Evolutionary conservation across 2,888 invertebrate species (phyloP), one percentile per base, ranked within the genome.

Genomic region (Pinctada fucata): DNA sequence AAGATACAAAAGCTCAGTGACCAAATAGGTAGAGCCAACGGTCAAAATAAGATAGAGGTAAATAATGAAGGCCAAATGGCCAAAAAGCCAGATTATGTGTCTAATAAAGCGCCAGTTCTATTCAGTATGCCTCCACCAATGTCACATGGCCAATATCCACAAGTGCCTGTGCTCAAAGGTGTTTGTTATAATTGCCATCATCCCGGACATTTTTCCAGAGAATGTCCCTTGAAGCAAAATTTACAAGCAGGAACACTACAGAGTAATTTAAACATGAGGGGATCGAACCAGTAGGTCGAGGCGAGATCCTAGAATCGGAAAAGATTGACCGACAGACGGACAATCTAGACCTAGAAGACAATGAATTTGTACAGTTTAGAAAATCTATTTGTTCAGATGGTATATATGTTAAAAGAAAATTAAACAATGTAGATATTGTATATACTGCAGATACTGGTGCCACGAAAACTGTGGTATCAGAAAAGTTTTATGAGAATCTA

Each of bases 381-480:
- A 63, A 63, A 63, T 63, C 13, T 16, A 13, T 63, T n/a, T n/a
- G n/a, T n/a, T n/a, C n/a, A n/a, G n/a, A 16, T 76, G 76, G 71
- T 8, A 13, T 64, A 10, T 64, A 74, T 51, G 50, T 66, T 1
- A 63, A 45, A 31, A 67, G 72, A 72, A 65, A 48, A 16, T 63
- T 68, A 3, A 16, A 67, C 10, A 58, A 48, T 16, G 51, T 72
- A 5, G 4, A 49, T 49, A 8, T 66, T 2, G 3, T 45, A 5
- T 72, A 72, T n/a, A 72, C 72, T 13, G 63, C 49, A 52, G 68
- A 77, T 47, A 72, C 77, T 3, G 77, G 68, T 3, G 58, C 72
- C n/a, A 13, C 52, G 6, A 65, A 51, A 71, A 76, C 70, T n/a
- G 49, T 76, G n/a, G n/a, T 70, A 1, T 70, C 76, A n/a, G 64